Base-by-base conservation (phyloP, 2,797 vertebrate genomes). In the Gallinago nigripennis region DNA sequence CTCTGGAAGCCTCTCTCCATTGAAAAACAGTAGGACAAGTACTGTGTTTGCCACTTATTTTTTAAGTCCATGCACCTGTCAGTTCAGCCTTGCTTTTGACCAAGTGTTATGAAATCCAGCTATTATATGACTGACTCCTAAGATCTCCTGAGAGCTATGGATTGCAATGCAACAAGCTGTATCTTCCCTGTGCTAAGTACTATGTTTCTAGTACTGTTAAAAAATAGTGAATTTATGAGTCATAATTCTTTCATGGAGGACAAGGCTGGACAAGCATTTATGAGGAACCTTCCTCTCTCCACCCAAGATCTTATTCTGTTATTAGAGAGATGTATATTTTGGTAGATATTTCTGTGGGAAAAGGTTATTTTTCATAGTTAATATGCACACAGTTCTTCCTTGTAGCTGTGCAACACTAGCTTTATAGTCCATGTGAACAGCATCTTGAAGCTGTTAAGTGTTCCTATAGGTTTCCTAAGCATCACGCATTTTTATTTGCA, bases 291-390 rank as follows among this genome's bases (percentile, higher is more conserved):
- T 8, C 16, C 8, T 65, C n/a, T 56, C 33, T 46, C 9, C 28
- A 56, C 25, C 5, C 5, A 56, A 60, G 11, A 17, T n/a, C 35
- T 72, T n/a, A 35, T 2, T 50, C 13, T 48, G 1, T 25, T 15
- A 1, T 46, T 86, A 77, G 31, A 78, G 46, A 85, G 17, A 61
- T 35, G 9, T 53, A 9, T 64, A 41, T 65, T 83, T 92, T 70
- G 70, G 57, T 75, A 46, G 43, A 56, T 89, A 75, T 82, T 83
- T 92, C 82, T 45, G 27, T 31, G 28, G 13, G 2, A 8, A 54
- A 94, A 95, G 43, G 61, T 81, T 96, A 15, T 95, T 85, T 91
- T 56, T 95, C 60, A 13, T 65, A 35, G 37, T 50, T 84, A 78
- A 54, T 54, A 20, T 58, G 28, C 81, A 85, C 82, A 28, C 65